Percentiles rank a stretch among this genome's conserved stretches.
phyloP scores from a whole-genome alignment of 2,888 invertebrate genomes.

The Ochropleura leucogaster region DNA sequence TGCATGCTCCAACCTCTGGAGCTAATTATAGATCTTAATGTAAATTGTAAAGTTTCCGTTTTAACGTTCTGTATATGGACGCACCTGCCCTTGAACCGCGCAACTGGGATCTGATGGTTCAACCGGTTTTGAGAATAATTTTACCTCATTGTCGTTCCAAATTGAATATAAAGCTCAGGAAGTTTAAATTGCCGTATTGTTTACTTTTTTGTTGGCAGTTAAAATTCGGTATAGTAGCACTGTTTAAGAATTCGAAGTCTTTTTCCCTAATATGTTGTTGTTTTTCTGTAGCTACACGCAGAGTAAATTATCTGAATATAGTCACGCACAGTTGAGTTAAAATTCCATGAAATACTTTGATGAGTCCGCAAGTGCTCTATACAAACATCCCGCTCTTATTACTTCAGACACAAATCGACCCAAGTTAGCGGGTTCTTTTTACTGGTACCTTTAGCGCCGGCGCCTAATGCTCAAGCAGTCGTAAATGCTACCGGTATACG shows the following conservation, averaged over 20 bases:
- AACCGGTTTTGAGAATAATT: slow-evolving; percentile 62
- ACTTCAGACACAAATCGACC: slow-evolving; percentile 26
- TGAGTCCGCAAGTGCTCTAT: not conserved
- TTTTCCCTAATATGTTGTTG: not conserved
- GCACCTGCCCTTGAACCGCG: slow-evolving; percentile 61
- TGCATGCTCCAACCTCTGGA: slow-evolving; percentile 31
- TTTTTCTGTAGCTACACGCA: not conserved
- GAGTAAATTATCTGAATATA: not conserved
- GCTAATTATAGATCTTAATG: slow-evolving; percentile 57
- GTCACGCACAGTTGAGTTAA: not conserved
- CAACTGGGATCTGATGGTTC: slow-evolving; percentile 52
- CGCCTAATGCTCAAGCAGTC: slow-evolving; percentile 12
- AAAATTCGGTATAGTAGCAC: slow-evolving; percentile 4
- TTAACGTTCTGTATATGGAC: slow-evolving; percentile 48
- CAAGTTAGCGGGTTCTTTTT: slow-evolving; percentile 10
- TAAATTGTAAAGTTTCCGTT: slow-evolving; percentile 57
- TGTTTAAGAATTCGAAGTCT: not conserved
- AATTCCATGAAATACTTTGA: not conserved
- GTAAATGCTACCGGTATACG: slow-evolving; percentile 23
- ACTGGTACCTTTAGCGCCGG: slow-evolving; percentile 42
- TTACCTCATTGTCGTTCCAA: slow-evolving; percentile 41
- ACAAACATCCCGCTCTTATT: slow-evolving; percentile 23
- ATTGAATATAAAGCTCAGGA: slow-evolving; percentile 40
- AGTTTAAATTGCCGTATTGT: slow-evolving; percentile 18
- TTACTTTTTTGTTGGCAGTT: slow-evolving; percentile 32